Evolutionary conservation across 2,888 invertebrate species (phyloP).

Genomic region (Chironomus tentans): DNA sequence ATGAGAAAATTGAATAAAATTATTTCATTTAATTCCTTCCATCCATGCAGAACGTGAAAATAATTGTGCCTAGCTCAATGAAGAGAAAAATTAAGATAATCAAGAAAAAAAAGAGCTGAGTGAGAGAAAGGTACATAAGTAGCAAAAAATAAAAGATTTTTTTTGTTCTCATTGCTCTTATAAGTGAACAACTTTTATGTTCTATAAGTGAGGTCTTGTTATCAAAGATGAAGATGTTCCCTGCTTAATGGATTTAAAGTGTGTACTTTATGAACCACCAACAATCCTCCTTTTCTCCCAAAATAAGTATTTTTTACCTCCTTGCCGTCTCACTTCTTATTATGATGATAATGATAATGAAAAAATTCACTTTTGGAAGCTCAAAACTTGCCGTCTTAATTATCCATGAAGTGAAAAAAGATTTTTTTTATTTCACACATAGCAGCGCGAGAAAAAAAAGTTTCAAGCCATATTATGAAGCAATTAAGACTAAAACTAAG

Average conservation of each 20-base stretch:
- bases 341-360: not conserved
- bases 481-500: not conserved
- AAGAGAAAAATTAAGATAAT: not conserved
- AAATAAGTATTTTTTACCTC: not conserved
- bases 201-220: not conserved
- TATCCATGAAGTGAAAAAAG: not conserved
- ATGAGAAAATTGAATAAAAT: not conserved
- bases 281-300: not conserved
- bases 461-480: conserved; percentile 16
- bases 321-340: not conserved
- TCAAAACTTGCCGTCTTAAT: not conserved
- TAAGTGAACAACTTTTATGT: no score
- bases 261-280: no score
- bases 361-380: not conserved
- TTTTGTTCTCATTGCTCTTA: not conserved
- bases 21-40: not conserved
- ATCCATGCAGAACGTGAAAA: no score
- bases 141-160: not conserved
- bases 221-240: not conserved
- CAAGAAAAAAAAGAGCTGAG: not conserved
- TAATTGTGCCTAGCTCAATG: not conserved
- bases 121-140: not conserved
- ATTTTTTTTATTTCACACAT: not conserved
- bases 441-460: no score
- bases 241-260: not conserved